Evolutionary conservation across 2,113 vertebrate genomes (phyloP).

Genomic region (Platichthys flesus): DNA sequence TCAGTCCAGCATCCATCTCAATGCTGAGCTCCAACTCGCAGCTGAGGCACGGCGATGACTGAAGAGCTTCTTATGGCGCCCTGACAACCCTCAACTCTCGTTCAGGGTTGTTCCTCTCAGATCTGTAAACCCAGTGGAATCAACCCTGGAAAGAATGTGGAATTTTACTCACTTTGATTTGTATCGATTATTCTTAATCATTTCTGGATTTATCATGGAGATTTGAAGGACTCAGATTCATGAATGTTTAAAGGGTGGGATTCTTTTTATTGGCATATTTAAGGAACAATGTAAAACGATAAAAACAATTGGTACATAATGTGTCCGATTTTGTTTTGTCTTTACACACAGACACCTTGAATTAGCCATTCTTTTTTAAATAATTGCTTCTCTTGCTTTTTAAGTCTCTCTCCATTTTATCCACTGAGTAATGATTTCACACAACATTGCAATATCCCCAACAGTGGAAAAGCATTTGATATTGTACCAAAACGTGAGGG

Average conservation of each 20-base stretch:
- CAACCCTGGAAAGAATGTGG: slow-evolving; percentile 16
- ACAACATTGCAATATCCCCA: neutral
- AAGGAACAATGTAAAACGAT: slow-evolving; percentile 54
- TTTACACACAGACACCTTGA: slow-evolving; percentile 13
- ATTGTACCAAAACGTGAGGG: neutral
- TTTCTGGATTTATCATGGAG: slow-evolving; percentile 8
- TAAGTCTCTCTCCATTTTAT: neutral
- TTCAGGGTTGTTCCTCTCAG: slow-evolving; percentile 41
- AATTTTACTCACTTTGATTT: slow-evolving; percentile 39
- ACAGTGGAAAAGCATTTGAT: neutral
- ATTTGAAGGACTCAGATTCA: slow-evolving; percentile 18
- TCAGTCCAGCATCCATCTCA: slow-evolving; percentile 5
- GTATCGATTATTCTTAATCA: slow-evolving; percentile 19
- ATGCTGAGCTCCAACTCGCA: neutral
- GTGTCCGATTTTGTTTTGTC: slow-evolving; percentile 21
- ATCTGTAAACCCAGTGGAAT: slow-evolving; percentile 1
- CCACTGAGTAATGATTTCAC: neutral
- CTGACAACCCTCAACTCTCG: neutral
- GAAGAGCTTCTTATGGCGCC: neutral
- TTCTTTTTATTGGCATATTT: slow-evolving; percentile 66
- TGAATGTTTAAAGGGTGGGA: slow-evolving; percentile 24
- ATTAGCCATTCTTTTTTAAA: neutral
- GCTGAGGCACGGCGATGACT: neutral
- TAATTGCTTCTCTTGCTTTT: neutral
- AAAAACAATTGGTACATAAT: slow-evolving; percentile 32